Evolutionary conservation across 2,888 invertebrate species (phyloP), one percentile per base, ranked within the genome.

Genomic region (Clistopyga incitator): DNA sequence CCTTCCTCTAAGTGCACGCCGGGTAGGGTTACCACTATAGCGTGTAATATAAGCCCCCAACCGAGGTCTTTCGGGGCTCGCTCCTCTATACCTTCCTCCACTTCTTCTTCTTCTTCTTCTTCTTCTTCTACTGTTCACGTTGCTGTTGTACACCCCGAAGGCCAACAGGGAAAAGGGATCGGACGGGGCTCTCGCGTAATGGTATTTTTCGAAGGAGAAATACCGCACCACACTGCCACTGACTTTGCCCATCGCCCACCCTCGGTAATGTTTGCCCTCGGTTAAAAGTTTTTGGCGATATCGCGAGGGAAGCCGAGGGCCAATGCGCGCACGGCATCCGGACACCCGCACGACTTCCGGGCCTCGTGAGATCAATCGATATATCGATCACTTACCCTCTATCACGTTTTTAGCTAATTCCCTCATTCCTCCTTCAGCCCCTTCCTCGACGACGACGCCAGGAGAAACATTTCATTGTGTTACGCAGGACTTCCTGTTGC

Each of bases 11-110:
- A 72, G 82, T 77, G 91, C 91, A 90, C 75, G 86, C 85, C 86
- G 88, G 89, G 87, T 90, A 90, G 88, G 89, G 90, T 91, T 91
- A 91, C 91, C 91, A 89, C 90, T 89, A 90, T 89, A 88, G 88
- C 85, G 85, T 89, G 91, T 91, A 91, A 91, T 89, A 90, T 89
- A 90, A 91, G 88, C 89, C 74, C 42, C 67, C 71, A 72, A 80
- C 83, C 77, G 68, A 77, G 52, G 67, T 76, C 76, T 83, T 80
- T 77, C 85, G 80, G 86, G 78, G 85, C 82, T 86, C 81, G 42
- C 29, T 68, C 45, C 20, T 52, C n/a, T n/a, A 56, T 29, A 29
- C 29, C 29, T 29, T n/a, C n/a, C n/a, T n/a, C n/a, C n/a, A n/a
- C n/a, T n/a, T n/a, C 72, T 45, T 13, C 18, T 34, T 34, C n/a